Percentiles rank a stretch among this genome's conserved stretches.
These are phyloP conservation scores for Meles meles DNA, from an alignment of 2,113 vertebrate genomes.

Conservation along the genomic window DNA sequence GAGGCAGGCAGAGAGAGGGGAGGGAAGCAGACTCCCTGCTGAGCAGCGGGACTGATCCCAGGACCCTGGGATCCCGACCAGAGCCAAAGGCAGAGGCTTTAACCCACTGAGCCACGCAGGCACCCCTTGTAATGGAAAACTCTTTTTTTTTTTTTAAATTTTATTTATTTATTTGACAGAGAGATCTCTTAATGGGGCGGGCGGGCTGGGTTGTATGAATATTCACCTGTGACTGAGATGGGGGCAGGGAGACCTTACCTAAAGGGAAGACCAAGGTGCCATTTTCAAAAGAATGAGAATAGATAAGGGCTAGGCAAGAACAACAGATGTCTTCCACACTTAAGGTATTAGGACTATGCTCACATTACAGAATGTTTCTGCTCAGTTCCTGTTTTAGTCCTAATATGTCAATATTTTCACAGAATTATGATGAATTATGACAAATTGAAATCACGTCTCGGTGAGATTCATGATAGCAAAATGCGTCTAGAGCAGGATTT, in stretches of 20 bases:
- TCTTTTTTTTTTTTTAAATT: too few species aligned
- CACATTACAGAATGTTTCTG: not conserved
- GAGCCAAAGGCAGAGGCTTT: too few species aligned
- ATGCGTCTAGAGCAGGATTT: slow-evolving; percentile 94
- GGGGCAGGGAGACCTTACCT: not conserved
- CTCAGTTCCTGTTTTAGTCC: slow-evolving; percentile 19
- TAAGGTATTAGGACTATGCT: not conserved
- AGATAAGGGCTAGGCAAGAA: not conserved
- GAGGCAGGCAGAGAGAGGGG: too few species aligned
- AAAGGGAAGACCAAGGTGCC: not conserved
- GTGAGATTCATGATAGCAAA: slow-evolving; percentile 96
- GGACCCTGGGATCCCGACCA: too few species aligned
- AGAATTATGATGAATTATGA: slow-evolving; percentile 97
- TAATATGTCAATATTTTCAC: slow-evolving; percentile 53
- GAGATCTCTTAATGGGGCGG: too few species aligned
- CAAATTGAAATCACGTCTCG: slow-evolving; percentile 94
- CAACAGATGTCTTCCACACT: not conserved
- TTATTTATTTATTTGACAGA: too few species aligned
- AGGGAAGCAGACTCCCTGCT: too few species aligned
- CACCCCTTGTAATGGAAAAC: not conserved
- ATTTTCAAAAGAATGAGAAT: not conserved
- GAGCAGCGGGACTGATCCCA: too few species aligned
- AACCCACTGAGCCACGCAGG: too few species aligned
- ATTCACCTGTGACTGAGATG: not conserved
- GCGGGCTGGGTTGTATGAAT: not conserved